Conservation (phyloP, 2,113 vertebrate genomes). For the Scopus umbretta region DNA sequence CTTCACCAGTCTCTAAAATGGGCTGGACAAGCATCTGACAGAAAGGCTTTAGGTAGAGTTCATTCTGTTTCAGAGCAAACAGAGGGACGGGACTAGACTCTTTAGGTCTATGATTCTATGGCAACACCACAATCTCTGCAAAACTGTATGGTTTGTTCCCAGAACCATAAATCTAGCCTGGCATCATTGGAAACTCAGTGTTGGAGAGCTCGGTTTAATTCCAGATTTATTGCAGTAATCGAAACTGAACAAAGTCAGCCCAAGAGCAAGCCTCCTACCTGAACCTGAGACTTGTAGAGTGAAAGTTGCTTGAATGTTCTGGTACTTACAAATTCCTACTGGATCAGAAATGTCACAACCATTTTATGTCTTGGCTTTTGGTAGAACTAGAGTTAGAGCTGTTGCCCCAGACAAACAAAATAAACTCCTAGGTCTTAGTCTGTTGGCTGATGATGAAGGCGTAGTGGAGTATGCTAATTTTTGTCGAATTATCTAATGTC, state of each 20-base stretch:
- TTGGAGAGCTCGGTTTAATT: conserved; percentile 20
- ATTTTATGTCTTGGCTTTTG: conserved; percentile 26
- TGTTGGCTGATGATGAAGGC: not conserved
- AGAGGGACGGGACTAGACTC: not conserved
- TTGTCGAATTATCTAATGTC: not conserved
- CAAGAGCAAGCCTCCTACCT: conserved; percentile 12
- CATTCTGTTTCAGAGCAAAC: not conserved
- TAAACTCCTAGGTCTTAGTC: not conserved
- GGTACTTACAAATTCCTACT: conserved; percentile 39
- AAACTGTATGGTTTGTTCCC: conserved; percentile 61
- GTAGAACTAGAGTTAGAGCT: conserved; percentile 1
- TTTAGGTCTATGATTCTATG: conserved; percentile 29
- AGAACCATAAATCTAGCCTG: conserved; percentile 49
- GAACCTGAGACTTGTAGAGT: conserved; percentile 31
- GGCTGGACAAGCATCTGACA: not conserved
- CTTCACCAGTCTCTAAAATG: not conserved
- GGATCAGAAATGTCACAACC: conserved; percentile 47
- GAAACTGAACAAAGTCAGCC: conserved; percentile 29
- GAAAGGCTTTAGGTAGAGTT: not conserved
- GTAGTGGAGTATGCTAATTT: not conserved
- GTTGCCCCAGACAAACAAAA: conserved; percentile 34
- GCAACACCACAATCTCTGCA: conserved; percentile 41
- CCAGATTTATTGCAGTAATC: conserved; percentile 56
- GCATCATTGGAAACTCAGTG: conserved; percentile 31
- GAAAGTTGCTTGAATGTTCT: conserved; percentile 8